Base-by-base conservation (phyloP, 2,888 invertebrate species). In the Agonopterix alstromeriana region DNA sequence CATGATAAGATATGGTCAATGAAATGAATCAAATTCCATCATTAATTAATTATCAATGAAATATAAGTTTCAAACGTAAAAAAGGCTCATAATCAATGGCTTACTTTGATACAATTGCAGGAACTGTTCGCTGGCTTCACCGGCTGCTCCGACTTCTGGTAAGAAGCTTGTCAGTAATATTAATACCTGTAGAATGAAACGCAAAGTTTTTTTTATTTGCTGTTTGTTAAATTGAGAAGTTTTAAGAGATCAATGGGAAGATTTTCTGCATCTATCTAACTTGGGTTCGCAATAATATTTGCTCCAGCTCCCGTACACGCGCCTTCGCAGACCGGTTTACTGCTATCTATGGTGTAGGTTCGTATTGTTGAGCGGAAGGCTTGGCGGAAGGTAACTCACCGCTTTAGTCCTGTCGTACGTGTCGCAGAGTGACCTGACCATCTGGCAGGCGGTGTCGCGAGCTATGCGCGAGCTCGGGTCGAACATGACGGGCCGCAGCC, bases 81-180 rank as follows among this genome's bases (percentile, higher is more conserved):
- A 17, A n/a, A n/a, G n/a, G 3, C 1, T 1, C 42, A 44, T 36
- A 8, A 36, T 17, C 17, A 17, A 4, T 17, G 35, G 65, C 85
- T 67, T 67, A 88, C 92, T 93, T 73, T 97, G 94, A 77, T 97
- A 98, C 0, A 98, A 89, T 10, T 93, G 91, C 51, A 98, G 89
- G 75, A 96, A 99, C 77, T 98, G 98, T 4, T 95, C 94, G 54
- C 97, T 96, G 48, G 95, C 95, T 80, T 98, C 98, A 0, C 98
- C 98, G 1, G 97, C 95, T 2, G 91, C 89, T 1, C 96, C 94
- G 3, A 98, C 91, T 71, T 97, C 95, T 41, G 95, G 94, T 53
- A 98, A 84, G 79, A 95, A 98, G 63, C 94, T 93, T 0, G 98
- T 98, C 42, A 98, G 84, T 61, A 98, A 86, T 53, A 97, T 94